These are phyloP conservation scores for Dryocosmus kuriphilus DNA, from an alignment of 2,888 invertebrate species.

Conservation along the genomic window DNA sequence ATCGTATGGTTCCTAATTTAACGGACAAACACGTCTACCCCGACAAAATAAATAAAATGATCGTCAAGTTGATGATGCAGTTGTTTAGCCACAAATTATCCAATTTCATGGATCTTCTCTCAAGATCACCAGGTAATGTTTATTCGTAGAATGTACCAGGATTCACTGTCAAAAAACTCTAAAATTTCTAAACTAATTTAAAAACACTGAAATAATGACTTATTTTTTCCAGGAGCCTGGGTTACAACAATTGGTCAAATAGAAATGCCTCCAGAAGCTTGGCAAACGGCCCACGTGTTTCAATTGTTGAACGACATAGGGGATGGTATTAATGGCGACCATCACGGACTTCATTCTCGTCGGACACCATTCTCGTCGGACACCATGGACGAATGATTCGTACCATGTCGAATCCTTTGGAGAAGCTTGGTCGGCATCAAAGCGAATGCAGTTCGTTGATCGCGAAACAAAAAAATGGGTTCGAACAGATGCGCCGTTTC, in stretches of 20 bases:
- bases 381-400: neutral
- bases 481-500: neutral
- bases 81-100: constrained; percentile 18
- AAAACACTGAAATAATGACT: no score
- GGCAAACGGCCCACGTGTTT: neutral
- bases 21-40: constrained; percentile 38
- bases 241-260: neutral
- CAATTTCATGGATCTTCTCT: no score
- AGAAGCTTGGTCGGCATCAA: neutral
- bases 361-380: no score
- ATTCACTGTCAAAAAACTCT: no score
- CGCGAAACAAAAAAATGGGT: neutral
- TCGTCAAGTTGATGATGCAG: constrained; percentile 37
- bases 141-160: no score
- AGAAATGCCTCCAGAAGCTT: neutral
- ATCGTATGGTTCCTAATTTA: constrained; percentile 29
- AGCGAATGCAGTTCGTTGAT: neutral
- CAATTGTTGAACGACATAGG: neutral
- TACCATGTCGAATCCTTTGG: neutral
- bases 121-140: no score
- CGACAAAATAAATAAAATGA: no score
- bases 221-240: constrained; percentile 16
- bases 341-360: neutral
- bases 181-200: neutral
- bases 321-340: no score